Evolutionary conservation across 2,888 invertebrate species (phyloP).

Genomic region (Spisula solida): DNA sequence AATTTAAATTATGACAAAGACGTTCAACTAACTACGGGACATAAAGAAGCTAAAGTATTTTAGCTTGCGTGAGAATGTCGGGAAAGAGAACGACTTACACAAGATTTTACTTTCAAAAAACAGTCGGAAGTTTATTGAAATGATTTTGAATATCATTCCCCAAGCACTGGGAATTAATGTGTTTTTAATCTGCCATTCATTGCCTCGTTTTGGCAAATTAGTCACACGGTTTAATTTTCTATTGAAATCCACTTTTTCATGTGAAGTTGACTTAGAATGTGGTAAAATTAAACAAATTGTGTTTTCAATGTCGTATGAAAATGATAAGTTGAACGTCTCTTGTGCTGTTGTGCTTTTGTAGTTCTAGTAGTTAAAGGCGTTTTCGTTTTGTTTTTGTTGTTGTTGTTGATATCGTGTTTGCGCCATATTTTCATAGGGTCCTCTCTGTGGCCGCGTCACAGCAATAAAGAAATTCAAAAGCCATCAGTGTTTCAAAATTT

Average conservation of each 20-base stretch:
- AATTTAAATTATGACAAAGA: background rate
- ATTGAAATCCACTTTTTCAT: slow-evolving; percentile 6
- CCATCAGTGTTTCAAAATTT: no score
- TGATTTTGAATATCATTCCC: slow-evolving; percentile 14
- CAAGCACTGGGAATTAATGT: background rate
- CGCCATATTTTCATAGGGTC: no score
- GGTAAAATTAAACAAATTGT: background rate
- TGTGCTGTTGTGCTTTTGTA: background rate
- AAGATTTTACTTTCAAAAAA: slow-evolving; percentile 5
- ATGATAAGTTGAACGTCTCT: background rate
- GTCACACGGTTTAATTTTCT: slow-evolving; percentile 26
- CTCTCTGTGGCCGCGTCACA: no score
- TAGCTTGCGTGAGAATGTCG: slow-evolving; percentile 9
- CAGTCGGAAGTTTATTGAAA: slow-evolving; percentile 27
- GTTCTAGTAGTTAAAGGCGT: no score
- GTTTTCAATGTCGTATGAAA: background rate
- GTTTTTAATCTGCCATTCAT: slow-evolving; percentile 18
- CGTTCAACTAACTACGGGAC: background rate
- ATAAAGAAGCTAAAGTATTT: background rate
- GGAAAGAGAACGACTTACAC: background rate
- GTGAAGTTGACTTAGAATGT: background rate
- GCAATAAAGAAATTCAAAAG: no score
- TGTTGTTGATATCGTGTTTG: no score
- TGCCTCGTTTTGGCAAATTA: background rate
- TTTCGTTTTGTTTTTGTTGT: no score